Evolutionary conservation across 2,888 invertebrate species (phyloP), one percentile per base, ranked within the genome.

Genomic region (Brenthis daphne): DNA sequence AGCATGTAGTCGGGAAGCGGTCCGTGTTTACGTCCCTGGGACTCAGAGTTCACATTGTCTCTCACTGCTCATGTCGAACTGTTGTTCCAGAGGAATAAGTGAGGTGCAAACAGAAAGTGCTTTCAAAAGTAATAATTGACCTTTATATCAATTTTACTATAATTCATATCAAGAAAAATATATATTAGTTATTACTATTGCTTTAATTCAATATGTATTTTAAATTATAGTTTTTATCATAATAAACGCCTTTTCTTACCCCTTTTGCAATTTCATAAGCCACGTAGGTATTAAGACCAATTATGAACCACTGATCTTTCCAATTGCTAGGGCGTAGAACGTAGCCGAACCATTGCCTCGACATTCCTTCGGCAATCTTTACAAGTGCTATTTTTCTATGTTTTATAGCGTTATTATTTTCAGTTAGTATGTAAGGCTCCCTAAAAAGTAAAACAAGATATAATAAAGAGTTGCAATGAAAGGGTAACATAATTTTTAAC

Each of bases 291-390:
- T 93, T 93, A 33, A 95, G 89, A 0, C 94, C 95, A 74, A 94
- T 92, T 47, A 93, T 91, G 0, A 95, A 84, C 94, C 95, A 95
- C n/a, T 94, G 88, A 70, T 88, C 88, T 6, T 89, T 84, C 95
- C 95, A 95, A 91, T 95, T 95, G 55, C 90, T 83, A 0, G 94
- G 93, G 24, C 92, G 94, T 8, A 95, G 86, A 12, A 94, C 86
- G 77, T 94, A 94, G 5, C 95, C 96, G 76, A 95, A 96, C 96
- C 96, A 96, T 83, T 95, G 95, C 73, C 94, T 95, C 0, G 95
- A 88, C 70, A 95, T 86, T 69, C 95, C 95, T 80, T 96, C 95
- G 0, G 95, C 94, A 50, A 95, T 92, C 4, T 93, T 89, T 0
- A 92, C 79, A 0, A 94, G 86, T 0, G 82, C 85, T 51, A 74